Evolutionary conservation across 2,888 invertebrate species (phyloP), one percentile per base, ranked within the genome.

Genomic region (Lasioglossum morio): DNA sequence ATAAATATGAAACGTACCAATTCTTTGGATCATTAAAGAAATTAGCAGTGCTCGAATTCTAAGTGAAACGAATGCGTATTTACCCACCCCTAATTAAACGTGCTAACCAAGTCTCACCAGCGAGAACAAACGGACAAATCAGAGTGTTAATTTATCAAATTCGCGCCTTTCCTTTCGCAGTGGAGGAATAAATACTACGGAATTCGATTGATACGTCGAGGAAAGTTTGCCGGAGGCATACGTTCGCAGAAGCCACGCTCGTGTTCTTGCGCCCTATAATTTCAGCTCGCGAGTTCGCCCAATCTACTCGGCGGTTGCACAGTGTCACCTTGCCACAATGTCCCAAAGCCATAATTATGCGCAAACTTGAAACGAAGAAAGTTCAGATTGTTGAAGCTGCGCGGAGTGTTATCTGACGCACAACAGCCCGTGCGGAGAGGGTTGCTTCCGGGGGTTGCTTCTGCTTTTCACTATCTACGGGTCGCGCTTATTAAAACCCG

Each of bases 321-420:
- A 7, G 19, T 30, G 66, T 66, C 46, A 40, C 23, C 37, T 30
- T 7, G 43, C 16, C 60, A 14, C 48, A 27, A 27, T 23, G 37
- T 72, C 63, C 60, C 72, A 5, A 30, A 19, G 72, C 57, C 40
- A 27, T 60, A 84, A 82, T 84, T 84, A 82, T 82, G 73, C 69
- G 46, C 57, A 77, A 82, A 82, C 60, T 84, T 74, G 40, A 82
- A 63, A 66, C 66, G 72, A 82, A 84, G 69, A 69, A 77, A 77
- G 72, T n/a, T 27, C 63, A 73, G 63, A 46, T 73, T 66, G n/a
- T 23, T 10, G 72, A 43, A 72, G 74, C 53, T 27, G 14, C 57
- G 46, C n/a, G 57, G 37, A 77, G 66, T 48, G 77, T 82, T 77
- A 84, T 82, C 82, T 82, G 16, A 19, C 66, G 66, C 66, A 30